Base-by-base conservation (phyloP, 2,797 vertebrate species). In the Phoxinus dragarum region DNA sequence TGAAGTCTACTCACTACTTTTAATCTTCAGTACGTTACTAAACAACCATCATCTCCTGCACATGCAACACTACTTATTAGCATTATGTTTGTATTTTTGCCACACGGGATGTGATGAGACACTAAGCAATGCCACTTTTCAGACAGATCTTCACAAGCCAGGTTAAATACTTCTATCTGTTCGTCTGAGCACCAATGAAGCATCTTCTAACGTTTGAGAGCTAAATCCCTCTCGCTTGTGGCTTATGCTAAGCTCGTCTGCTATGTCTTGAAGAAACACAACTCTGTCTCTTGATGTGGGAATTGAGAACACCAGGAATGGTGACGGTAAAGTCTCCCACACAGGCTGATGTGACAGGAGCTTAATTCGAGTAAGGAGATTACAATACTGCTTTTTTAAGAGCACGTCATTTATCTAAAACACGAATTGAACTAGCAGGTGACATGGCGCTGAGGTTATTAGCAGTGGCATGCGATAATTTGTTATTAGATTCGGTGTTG, bases 351-450 rank as follows among this genome's bases (percentile, higher is more conserved):
- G 78, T 80, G 88, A 84, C 40, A 73, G 87, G 78, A 87, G 89
- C 88, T 91, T 86, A 87, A 89, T 81, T 82, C 80, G 83, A 49
- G 76, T 90, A 90, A 90, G 87, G 27, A 90, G 90, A 92, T 91
- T 89, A 91, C 76, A 81, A 88, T 68, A 82, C 40, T 89, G 84
- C 75, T 84, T 84, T 89, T 86, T 86, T 75, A 83, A 89, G 61
- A 68, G 34, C 52, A 86, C 54, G 52, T 87, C 79, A 82, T 84
- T 84, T 68, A 52, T 71, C 38, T 69, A 75, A 68, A 90, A 84
- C 54, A 74, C 36, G 21, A 6, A 67, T 9, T 75, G 8, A 49
- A 82, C 12, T 42, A 75, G 81, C 71, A 83, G 44, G 72, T 75
- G 44, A 84, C 72, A 27, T 76, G 47, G 44, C 8, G 0, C 44